Base-by-base conservation (phyloP, 2,888 invertebrate genomes). In the Cremastobaeus sp. region DNA sequence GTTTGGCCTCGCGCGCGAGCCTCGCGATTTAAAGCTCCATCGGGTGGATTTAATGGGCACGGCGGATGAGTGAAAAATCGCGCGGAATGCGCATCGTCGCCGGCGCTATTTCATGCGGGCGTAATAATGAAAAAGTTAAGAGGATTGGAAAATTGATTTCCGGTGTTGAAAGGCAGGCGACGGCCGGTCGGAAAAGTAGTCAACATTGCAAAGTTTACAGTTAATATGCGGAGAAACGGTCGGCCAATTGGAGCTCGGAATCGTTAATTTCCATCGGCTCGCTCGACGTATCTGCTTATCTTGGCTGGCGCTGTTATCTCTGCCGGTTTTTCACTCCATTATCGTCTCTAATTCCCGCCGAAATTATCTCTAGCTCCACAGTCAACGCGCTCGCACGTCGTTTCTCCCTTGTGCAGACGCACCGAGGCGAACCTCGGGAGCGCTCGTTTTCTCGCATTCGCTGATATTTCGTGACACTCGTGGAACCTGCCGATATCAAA, bases 401-500 rank as follows among this genome's bases (percentile, higher is more conserved):
- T 11, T 3, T 11, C 4, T 21, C 21, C 41, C 41, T 14, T 11
- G 41, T 11, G 41, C 41, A 18, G n/a, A 47, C 4, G 39, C 54
- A 37, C 5, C 12, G 5, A 32, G 6, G 15, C 41, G 39, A 28
- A 8, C 14, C 20, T 21, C 50, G 35, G 35, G 34, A 14, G 21
- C 5, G 32, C 17, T 55, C 39, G 25, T 57, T 34, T 43, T 57
- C 47, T 47, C 59, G 34, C 52, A 18, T 45, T 41, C n/a, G 28
- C 37, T 69, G 54, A 60, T 54, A 60, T 54, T 59, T 21, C 45
- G 50, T 52, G 68, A 57, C 68, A 68, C 68, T 55, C 65, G 45
- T 35, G 55, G 20, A 47, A 52, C 55, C 54, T 37, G 60, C 55
- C 55, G 59, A 68, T 66, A 55, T 55, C 55, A 50, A 68, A 73